phyloP scores from a whole-genome alignment of 2,113 vertebrate species.

The Noturus placidus region DNA sequence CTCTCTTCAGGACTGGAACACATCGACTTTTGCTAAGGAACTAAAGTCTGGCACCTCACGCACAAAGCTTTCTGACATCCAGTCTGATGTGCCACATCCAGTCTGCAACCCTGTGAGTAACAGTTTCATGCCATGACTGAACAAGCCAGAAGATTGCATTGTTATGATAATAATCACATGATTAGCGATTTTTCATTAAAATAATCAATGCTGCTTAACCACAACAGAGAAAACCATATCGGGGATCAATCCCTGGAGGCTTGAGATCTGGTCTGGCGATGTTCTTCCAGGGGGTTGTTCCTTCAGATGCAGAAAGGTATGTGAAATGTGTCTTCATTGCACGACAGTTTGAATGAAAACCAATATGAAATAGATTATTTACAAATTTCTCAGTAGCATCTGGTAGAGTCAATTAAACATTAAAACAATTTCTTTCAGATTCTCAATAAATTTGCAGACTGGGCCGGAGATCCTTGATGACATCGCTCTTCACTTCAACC shows the following conservation, averaged over 20 bases:
- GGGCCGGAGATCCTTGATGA: neutral
- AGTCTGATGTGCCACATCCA: neutral
- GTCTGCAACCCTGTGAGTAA: conserved; percentile 14
- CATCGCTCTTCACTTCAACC: neutral
- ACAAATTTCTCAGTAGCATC: too few relatives aligned
- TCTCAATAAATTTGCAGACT: neutral
- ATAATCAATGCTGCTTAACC: neutral
- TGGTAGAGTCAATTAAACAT: neutral
- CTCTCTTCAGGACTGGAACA: neutral
- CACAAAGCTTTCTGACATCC: neutral
- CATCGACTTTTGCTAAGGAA: neutral
- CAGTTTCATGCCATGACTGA: neutral
- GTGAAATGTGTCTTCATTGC: too few relatives aligned
- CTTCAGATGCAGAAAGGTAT: neutral
- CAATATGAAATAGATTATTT: too few relatives aligned
- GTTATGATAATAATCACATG: neutral
- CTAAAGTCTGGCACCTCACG: neutral
- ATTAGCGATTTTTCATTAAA: neutral
- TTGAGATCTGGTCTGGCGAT: neutral
- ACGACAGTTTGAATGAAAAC: neutral
- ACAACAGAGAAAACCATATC: neutral
- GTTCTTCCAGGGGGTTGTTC: neutral
- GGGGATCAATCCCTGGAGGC: neutral
- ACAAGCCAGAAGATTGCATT: too few relatives aligned
- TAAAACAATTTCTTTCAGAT: neutral